Conservation (phyloP, 1,140 invertebrate species). For the Reticulitermes speratus region DNA sequence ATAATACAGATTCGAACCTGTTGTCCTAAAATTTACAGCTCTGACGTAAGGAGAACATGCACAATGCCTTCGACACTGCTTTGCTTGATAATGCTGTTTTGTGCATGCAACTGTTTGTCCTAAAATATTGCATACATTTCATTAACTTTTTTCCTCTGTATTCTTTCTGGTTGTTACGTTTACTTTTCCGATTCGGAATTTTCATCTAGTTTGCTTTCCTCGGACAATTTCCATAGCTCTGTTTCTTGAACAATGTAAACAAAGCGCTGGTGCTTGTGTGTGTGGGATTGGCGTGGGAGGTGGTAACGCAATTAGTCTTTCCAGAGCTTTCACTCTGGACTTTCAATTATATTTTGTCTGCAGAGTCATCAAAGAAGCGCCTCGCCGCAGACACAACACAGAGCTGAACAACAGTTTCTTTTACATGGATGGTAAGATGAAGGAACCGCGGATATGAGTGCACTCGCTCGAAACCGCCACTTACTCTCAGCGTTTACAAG, state of each 20-base stretch:
- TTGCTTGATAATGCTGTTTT: too few relatives aligned
- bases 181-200: not conserved
- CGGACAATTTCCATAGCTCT: not conserved
- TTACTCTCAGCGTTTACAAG: too few relatives aligned
- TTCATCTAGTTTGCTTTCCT: not conserved
- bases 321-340: not conserved
- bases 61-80: too few relatives aligned
- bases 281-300: not conserved
- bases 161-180: not conserved
- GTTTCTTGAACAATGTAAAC: not conserved
- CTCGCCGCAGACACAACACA: not conserved
- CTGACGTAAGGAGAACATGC: too few relatives aligned
- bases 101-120: too few relatives aligned
- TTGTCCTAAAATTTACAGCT: too few relatives aligned
- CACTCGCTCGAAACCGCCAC: not conserved
- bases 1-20: too few relatives aligned
- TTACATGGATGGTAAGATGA: not conserved
- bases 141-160: not conserved
- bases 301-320: not conserved
- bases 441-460: not conserved
- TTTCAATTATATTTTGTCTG: conserved; percentile 4
- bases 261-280: not conserved
- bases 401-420: not conserved
- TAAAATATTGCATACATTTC: not conserved
- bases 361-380: not conserved